Evolutionary conservation across 1,140 invertebrate species (phyloP).

Genomic region (Sarcophaga bullata): DNA sequence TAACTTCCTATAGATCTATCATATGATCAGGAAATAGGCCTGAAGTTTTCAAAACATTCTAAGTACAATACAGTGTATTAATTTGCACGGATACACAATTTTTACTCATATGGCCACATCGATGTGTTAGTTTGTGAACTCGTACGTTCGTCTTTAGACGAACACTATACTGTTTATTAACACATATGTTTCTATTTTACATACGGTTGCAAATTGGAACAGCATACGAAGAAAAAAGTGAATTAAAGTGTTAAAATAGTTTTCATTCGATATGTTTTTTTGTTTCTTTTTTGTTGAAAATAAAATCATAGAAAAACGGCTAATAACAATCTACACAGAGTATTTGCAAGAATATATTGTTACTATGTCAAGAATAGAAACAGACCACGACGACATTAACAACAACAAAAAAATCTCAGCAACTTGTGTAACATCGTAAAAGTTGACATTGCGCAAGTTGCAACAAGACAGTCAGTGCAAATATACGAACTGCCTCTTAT

Average conservation of each 20-base stretch:
- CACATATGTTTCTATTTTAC: conserved; percentile 29
- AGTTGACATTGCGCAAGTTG: conserved; percentile 22
- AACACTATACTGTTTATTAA: neutral
- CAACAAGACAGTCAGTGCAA: conserved; percentile 14
- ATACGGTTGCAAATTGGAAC: conserved; percentile 25
- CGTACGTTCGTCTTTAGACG: neutral
- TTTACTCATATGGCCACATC: neutral
- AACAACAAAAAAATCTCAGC: conserved; percentile 26
- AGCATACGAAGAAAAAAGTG: neutral
- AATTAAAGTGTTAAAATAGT: neutral
- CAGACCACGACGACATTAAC: neutral
- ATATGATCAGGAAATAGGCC: no score
- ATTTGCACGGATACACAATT: neutral
- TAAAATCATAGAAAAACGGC: neutral
- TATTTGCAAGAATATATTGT: conserved; percentile 13
- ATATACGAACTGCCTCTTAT: neutral
- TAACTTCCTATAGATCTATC: no score
- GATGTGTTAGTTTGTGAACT: no score
- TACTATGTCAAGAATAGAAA: conserved; percentile 40
- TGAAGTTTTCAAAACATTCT: no score
- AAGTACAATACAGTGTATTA: no score
- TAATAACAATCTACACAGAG: neutral
- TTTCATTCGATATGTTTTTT: neutral
- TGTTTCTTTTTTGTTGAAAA: neutral
- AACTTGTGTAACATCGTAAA: neutral